Percentiles rank a stretch among this genome's conserved stretches.
Conservation (phyloP, 2,888 invertebrate species). For the Unio delphinus region DNA sequence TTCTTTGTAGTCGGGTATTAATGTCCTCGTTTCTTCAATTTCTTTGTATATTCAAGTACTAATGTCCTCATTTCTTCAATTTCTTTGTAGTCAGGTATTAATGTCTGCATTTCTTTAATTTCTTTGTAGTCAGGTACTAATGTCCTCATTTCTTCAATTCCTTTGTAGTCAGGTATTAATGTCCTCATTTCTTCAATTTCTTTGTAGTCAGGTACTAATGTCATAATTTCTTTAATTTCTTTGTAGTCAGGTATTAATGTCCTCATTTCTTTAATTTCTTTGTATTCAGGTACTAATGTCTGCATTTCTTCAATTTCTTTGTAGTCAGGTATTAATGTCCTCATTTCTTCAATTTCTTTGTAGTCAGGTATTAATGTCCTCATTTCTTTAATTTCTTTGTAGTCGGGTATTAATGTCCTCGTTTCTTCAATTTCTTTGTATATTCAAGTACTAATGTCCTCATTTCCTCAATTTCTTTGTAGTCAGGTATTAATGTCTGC, state of each 20-base stretch:
- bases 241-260: conserved; percentile 79
- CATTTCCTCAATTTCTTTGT: too few species aligned
- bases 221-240: not conserved
- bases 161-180: conserved; percentile 79
- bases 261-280: not conserved
- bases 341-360: conserved; percentile 1
- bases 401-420: conserved; percentile 76
- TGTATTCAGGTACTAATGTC: conserved; percentile 79
- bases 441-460: too few species aligned
- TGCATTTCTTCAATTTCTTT: not conserved
- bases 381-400: conserved; percentile 8
- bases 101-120: not conserved
- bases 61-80: too few species aligned
- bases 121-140: conserved; percentile 76
- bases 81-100: too few species aligned
- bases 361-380: conserved; percentile 79
- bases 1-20: too few species aligned
- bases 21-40: not conserved
- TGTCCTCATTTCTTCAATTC: not conserved
- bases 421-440: too few species aligned
- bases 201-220: conserved; percentile 79
- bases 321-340: conserved; percentile 79
- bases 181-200: not conserved
- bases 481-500: too few species aligned
- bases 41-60: conserved; percentile 75